Base-by-base conservation (phyloP, 2,797 vertebrate species). In the Sciurus carolinensis region DNA sequence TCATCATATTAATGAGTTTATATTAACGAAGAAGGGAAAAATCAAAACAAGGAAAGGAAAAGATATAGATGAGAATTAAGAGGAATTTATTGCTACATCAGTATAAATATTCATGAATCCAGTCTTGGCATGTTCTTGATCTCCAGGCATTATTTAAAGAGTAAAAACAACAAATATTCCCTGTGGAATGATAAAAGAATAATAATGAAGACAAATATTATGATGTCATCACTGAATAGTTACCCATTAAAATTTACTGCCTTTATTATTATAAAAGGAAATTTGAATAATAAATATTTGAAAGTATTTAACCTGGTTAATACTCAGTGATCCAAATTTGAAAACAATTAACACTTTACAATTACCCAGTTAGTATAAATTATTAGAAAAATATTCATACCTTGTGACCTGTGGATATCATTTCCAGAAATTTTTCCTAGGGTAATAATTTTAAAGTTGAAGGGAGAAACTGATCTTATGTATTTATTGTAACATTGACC, bases 291-390 rank as follows among this genome's bases (percentile, higher is more conserved):
- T 79, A 73, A 67, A 50, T 89, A 28, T 90, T 83, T 54, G 36
- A 73, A 92, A 95, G 42, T 91, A 26, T 87, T 77, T 92, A 90
- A 77, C 64, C 50, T 64, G 42, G 9, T 54, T 67, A 73, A 71
- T 59, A 90, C 44, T 95, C 28, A 77, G 72, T 6, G 44, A 80
- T 85, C 18, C 18, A 47, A 44, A 54, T 87, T 94, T 90, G 82
- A 90, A 93, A 72, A 62, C 36, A 87, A 54, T 26, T n/a, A 22
- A 33, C 30, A 69, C 30, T 92, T 97, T 79, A 62, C 86, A 91
- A 66, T 90, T 72, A 86, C 39, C 66, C 36, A 95, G 28, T 75
- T 92, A 83, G 33, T 95, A 67, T 71, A 87, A 26, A 62, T 96
- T 92, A 69, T 47, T 95, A 54, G 30, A 66, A 69, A 84, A 84